phyloP scores from a whole-genome alignment of 2,797 vertebrate species.

The Ispidina lecontei region DNA sequence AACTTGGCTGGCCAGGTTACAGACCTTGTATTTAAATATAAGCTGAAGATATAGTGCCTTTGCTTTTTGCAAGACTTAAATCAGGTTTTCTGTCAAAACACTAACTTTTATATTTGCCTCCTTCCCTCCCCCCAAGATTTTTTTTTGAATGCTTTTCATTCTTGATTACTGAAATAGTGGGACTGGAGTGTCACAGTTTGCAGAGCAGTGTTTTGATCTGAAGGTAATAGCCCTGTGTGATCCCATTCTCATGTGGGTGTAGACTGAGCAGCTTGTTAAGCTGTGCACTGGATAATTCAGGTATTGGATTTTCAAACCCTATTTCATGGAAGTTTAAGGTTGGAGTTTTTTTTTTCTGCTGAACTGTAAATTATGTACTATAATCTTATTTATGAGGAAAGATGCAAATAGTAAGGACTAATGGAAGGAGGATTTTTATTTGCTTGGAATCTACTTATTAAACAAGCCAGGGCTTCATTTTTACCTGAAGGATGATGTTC shows the following conservation, averaged over 20 bases:
- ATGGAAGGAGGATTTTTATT: conserved; percentile 9
- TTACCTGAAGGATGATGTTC: neutral
- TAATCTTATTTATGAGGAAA: conserved; percentile 46
- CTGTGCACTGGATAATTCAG: neutral
- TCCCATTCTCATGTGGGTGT: neutral
- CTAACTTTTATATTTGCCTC: conserved; percentile 46
- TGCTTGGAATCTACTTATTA: neutral
- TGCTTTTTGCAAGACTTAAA: conserved; percentile 19
- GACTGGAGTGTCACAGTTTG: neutral
- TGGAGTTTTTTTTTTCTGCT: neutral
- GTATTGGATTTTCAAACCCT: neutral
- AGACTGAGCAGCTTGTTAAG: neutral
- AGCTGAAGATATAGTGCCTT: conserved; percentile 49
- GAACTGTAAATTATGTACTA: conserved; percentile 6
- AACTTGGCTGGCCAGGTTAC: conserved; percentile 92
- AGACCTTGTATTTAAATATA: conserved; percentile 67
- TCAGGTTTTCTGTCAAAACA: neutral
- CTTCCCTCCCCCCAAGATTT: conserved; percentile 71
- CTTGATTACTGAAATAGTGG: conserved; percentile 55
- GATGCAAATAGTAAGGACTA: conserved; percentile 18
- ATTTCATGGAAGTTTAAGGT: neutral
- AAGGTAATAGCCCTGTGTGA: neutral
- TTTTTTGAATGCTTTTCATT: conserved; percentile 74
- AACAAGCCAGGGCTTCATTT: neutral
- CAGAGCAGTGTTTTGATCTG: neutral